Percentiles rank a stretch among this genome's conserved stretches.
Evolutionary conservation across 2,797 vertebrate genomes (phyloP).

Genomic region (Rhinoraja longicauda): DNA sequence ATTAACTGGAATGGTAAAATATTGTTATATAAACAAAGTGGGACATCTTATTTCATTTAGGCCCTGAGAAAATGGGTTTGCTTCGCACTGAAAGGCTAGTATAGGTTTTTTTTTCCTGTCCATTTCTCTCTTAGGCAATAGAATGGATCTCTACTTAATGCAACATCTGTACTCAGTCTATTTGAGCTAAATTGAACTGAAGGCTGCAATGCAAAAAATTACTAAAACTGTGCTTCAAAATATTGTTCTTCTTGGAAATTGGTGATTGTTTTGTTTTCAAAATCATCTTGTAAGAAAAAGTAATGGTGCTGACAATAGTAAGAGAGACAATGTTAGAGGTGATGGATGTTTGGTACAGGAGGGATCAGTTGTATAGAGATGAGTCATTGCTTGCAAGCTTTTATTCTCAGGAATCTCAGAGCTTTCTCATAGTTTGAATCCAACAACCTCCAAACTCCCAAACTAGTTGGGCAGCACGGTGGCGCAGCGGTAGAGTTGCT

Average conservation of each 20-base stretch:
- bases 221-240: not conserved
- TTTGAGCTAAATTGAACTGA: not conserved
- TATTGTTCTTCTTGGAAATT: not conserved
- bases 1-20: slow-evolving; percentile 11
- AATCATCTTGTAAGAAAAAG: not conserved
- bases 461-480: no score
- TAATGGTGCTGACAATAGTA: not conserved
- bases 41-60: not conserved
- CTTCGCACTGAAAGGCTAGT: not conserved
- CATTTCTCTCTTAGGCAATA: not conserved
- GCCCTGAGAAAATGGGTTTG: not conserved
- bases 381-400: not conserved
- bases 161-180: not conserved
- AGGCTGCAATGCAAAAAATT: not conserved
- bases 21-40: slow-evolving; percentile 12
- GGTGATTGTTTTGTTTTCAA: not conserved
- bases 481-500: no score
- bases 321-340: not conserved
- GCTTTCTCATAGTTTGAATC: no score
- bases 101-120: not conserved
- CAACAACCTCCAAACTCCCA: no score
- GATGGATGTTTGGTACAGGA: not conserved
- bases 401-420: not conserved
- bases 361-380: not conserved
- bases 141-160: not conserved